Evolutionary conservation across 1,140 invertebrate genomes (phyloP).

Genomic region (Hydropsyche tenuis): DNA sequence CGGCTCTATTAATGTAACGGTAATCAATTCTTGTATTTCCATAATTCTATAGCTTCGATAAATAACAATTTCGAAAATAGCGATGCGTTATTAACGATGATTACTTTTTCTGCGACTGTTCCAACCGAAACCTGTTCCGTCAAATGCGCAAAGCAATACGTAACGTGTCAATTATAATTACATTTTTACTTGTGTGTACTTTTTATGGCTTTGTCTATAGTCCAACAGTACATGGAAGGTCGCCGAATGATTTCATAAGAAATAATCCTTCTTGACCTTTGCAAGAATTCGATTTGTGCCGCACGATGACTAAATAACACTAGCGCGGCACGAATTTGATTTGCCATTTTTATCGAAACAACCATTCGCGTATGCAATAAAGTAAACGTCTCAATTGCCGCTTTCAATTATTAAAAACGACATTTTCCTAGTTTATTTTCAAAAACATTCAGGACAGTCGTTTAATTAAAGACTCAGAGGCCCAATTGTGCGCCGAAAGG

Average conservation of each 20-base stretch:
- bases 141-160: not conserved
- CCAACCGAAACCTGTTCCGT: not conserved
- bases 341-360: too few relatives aligned
- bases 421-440: too few relatives aligned
- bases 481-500: too few relatives aligned
- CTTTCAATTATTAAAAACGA: too few relatives aligned
- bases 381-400: too few relatives aligned
- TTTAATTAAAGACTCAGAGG: too few relatives aligned
- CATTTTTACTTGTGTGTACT: not conserved
- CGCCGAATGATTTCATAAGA: conserved; percentile 17
- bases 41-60: not conserved
- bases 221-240: not conserved
- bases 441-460: too few relatives aligned
- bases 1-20: not conserved
- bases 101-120: too few relatives aligned
- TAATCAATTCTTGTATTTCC: not conserved
- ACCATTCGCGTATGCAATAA: too few relatives aligned
- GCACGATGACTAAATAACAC: not conserved
- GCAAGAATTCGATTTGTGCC: not conserved
- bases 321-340: too few relatives aligned
- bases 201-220: conserved; percentile 4
- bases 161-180: conserved; percentile 17
- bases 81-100: not conserved
- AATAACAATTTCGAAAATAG: conserved; percentile 4
- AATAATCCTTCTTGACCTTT: conserved; percentile 5